Percentiles rank a stretch among this genome's conserved stretches.
Evolutionary conservation across 2,888 invertebrate species (phyloP).

Genomic region (Apodemia mormo): DNA sequence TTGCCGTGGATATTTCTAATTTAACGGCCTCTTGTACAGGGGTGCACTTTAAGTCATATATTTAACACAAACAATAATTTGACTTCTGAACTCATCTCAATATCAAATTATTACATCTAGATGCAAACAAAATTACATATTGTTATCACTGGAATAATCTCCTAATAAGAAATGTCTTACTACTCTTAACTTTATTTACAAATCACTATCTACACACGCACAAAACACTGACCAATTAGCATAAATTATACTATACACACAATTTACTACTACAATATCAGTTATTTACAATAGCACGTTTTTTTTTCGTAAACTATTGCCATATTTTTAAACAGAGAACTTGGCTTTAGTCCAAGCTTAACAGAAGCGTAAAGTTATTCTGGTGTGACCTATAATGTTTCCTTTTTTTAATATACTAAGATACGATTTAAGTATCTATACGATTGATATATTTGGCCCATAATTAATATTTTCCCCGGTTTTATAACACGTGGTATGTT

Average conservation of each 20-base stretch:
- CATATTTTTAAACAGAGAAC: not conserved
- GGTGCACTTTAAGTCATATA: not conserved
- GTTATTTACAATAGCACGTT: slow-evolving; percentile 61
- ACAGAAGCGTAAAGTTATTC: not conserved
- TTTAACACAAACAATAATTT: not conserved
- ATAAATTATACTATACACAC: slow-evolving; percentile 75
- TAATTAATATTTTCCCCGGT: not conserved
- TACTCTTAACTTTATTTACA: slow-evolving; percentile 54
- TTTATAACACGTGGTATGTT: not conserved
- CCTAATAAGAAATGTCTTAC: slow-evolving; percentile 20
- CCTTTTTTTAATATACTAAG: not conserved
- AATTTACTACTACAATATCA: slow-evolving; percentile 63
- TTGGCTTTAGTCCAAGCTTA: not conserved
- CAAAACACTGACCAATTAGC: slow-evolving; percentile 68
- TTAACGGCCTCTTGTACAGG: not conserved
- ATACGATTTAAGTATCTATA: not conserved
- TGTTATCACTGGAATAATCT: slow-evolving; percentile 8
- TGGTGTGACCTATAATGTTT: slow-evolving; percentile 1
- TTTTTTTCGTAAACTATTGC: not conserved
- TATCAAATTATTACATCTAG: slow-evolving; percentile 1
- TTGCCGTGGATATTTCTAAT: too few relatives aligned
- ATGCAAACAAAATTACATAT: not conserved
- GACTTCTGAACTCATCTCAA: not conserved
- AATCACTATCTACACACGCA: slow-evolving; percentile 74
- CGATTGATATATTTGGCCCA: not conserved